These are phyloP conservation scores for Eonycteris spelaea DNA, from an alignment of 2,113 vertebrate genomes.

Conservation along the genomic window DNA sequence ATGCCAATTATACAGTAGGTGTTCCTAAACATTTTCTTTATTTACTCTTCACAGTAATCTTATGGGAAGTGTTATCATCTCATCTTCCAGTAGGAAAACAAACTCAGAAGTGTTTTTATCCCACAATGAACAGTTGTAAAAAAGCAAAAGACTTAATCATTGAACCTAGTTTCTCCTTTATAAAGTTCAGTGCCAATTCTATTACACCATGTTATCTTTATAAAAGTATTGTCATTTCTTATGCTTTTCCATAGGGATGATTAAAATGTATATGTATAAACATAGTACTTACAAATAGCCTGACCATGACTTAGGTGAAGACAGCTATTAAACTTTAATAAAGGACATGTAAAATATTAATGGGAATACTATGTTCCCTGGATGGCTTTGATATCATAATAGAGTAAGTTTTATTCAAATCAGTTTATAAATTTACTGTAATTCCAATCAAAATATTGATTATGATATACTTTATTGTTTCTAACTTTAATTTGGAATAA, in stretches of 20 bases:
- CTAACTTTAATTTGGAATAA: constrained; percentile 12
- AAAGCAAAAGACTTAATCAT: not conserved
- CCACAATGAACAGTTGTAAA: not conserved
- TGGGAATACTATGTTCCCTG: not conserved
- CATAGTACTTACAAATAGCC: not conserved
- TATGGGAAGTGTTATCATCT: not conserved
- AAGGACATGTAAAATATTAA: constrained; percentile 29
- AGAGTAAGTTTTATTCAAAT: constrained; percentile 16
- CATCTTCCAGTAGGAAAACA: not conserved
- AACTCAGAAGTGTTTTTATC: not conserved
- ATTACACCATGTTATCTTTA: not conserved
- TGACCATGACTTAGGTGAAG: not conserved
- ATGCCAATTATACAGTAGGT: not conserved
- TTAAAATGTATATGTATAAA: not conserved
- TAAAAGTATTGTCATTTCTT: not conserved
- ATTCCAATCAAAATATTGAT: not conserved
- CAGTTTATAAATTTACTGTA: not conserved
- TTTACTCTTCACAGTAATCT: not conserved
- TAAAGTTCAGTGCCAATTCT: not conserved
- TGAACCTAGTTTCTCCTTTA: not conserved
- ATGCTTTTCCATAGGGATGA: not conserved
- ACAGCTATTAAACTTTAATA: not conserved
- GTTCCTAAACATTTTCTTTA: not conserved
- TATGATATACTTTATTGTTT: constrained; percentile 16
- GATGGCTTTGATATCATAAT: constrained; percentile 4